phyloP scores from a whole-genome alignment of 2,888 invertebrate genomes.

The Gastracanthus pulcherrimus region DNA sequence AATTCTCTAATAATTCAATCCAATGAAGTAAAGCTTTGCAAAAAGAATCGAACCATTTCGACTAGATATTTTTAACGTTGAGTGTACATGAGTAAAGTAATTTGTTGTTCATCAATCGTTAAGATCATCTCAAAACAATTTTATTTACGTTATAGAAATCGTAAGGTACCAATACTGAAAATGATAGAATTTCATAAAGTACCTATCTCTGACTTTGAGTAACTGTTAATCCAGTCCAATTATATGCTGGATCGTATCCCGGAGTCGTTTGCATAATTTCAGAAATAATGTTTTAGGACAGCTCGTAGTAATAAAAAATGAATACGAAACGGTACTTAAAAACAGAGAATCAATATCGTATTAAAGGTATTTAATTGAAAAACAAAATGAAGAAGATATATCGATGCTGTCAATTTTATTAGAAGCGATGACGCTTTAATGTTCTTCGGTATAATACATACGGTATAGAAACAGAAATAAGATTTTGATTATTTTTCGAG shows the following conservation, averaged over 20 bases:
- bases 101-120: no score
- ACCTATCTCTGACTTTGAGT: neutral
- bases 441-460: neutral
- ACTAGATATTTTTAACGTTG: no score
- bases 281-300: neutral
- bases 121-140: no score
- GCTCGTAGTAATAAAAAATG: neutral
- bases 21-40: no score
- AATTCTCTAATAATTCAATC: no score
- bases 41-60: no score
- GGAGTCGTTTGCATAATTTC: conserved; percentile 26
- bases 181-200: neutral
- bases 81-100: no score
- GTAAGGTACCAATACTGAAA: neutral
- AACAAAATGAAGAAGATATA: neutral
- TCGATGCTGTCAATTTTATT: neutral
- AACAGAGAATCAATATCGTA: neutral
- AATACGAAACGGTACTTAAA: neutral
- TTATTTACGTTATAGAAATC: no score
- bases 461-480: neutral
- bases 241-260: neutral
- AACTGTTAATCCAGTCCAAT: conserved; percentile 4
- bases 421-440: conserved; percentile 4
- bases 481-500: neutral
- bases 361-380: neutral